Percentiles rank a stretch among this genome's conserved stretches.
Conservation (phyloP, 2,797 vertebrate species). For the Fistularia commersonii region DNA sequence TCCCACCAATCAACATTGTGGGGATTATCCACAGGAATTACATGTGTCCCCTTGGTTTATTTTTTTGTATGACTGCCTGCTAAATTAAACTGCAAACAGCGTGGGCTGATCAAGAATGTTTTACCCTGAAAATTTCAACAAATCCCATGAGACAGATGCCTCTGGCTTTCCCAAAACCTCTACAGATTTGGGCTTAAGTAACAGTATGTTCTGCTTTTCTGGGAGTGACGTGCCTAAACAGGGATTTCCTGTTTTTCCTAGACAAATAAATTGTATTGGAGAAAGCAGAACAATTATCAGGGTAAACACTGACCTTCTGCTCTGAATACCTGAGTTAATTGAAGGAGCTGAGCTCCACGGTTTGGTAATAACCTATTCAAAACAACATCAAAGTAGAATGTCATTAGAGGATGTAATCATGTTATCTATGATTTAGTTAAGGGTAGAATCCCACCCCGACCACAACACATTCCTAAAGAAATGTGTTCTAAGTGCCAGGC, state of each 20-base stretch:
- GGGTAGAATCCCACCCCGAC: slow-evolving; percentile 32
- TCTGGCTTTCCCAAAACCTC: slow-evolving; percentile 35
- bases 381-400: slow-evolving; percentile 31
- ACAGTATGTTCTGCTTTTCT: slow-evolving; percentile 51
- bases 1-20: slow-evolving; percentile 18
- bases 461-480: slow-evolving; percentile 30
- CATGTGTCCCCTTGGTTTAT: slow-evolving; percentile 23
- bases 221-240: slow-evolving; percentile 59
- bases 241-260: slow-evolving; percentile 73
- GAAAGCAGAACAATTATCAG: slow-evolving; percentile 38
- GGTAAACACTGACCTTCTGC: slow-evolving; percentile 25
- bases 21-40: slow-evolving; percentile 36
- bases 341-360: slow-evolving; percentile 10
- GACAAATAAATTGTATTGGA: slow-evolving; percentile 57
- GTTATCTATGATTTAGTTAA: slow-evolving; percentile 46
- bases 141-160: slow-evolving; percentile 34
- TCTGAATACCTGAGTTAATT: slow-evolving; percentile 29
- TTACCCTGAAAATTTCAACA: slow-evolving; percentile 36
- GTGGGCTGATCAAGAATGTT: slow-evolving; percentile 22
- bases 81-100: slow-evolving; percentile 25
- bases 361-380: slow-evolving; percentile 21
- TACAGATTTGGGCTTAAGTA: slow-evolving; percentile 26
- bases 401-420: slow-evolving; percentile 41
- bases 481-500: slow-evolving; percentile 30
- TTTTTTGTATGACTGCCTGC: slow-evolving; percentile 24